Base-by-base conservation (phyloP, 1,140 invertebrate species). In the Bombus superbus region DNA sequence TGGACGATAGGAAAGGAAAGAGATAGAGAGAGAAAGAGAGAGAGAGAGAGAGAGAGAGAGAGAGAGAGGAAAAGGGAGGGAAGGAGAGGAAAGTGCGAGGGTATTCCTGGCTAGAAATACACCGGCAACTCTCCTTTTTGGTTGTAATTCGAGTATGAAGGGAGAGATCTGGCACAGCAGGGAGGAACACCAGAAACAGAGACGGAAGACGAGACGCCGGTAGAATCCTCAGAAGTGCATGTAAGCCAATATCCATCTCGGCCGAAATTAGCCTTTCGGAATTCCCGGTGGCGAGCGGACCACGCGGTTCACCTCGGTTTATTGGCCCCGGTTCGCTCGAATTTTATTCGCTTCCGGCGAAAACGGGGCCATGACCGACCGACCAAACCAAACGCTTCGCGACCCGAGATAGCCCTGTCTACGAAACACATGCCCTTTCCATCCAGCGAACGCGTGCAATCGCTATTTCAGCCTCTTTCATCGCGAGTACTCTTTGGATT, bases 231-330 rank as follows among this genome's bases (percentile, higher is more conserved):
- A 88, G 82, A 91, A 89, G 89, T 89, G 92, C 87, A 86, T 89
- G 88, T 89, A 91, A 91, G 87, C 91, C 88, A 90, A 91, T 92
- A 93, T 90, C 87, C 86, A 90, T 93, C 90, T 87, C 89, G 88
- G 88, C 87, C 90, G 89, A 90, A 92, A 92, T 93, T 92, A 91
- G 91, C 93, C 83, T 92, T 91, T 91, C 81, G 91, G 85, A 92
- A 93, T 92, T 92, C 87, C 84, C 90, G 80, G 71, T 78, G 68
- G 68, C 69, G 82, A 81, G 76, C 86, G 89, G 78, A 88, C 85
- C 88, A 87, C 86, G 85, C 77, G 90, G 88, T 83, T 71, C 69
- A 75, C 83, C 82, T 75, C 84, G 86, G 88, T 90, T 90, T 90
- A 90, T 90, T 86, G 82, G 88, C 88, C 89, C 83, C 38, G 35